Percentiles rank a stretch among this genome's conserved stretches.
Conservation (phyloP, 1,140 invertebrate genomes). For the Colletes gigas region DNA sequence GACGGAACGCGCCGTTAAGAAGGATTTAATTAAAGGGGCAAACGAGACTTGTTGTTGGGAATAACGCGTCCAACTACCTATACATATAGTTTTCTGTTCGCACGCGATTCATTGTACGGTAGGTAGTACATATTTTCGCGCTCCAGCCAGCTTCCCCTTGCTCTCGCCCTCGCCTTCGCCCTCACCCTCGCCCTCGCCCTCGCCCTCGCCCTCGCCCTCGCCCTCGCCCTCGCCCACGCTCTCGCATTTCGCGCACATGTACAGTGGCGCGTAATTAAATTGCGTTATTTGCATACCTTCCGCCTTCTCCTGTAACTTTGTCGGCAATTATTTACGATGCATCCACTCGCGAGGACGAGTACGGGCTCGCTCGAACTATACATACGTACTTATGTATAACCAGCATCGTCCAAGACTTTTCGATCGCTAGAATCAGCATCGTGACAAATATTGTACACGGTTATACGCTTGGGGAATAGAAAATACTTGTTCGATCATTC, state of each 20-base stretch:
- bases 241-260: not conserved
- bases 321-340: slow-evolving; percentile 37
- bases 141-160: slow-evolving; percentile 18
- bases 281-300: slow-evolving; percentile 46
- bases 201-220: not conserved
- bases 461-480: too few relatives aligned
- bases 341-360: slow-evolving; percentile 15
- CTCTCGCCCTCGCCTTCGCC: too few relatives aligned
- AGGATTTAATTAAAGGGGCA: slow-evolving; percentile 38
- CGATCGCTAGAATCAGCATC: not conserved
- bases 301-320: slow-evolving; percentile 32
- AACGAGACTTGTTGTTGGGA: slow-evolving; percentile 8
- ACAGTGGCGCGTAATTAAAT: slow-evolving; percentile 40
- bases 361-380: too few relatives aligned
- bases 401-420: too few relatives aligned
- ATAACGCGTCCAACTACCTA: not conserved
- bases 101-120: not conserved
- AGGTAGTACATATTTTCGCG: slow-evolving; percentile 4
- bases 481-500: too few relatives aligned
- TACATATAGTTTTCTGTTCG: slow-evolving; percentile 15
- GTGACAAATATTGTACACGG: not conserved
- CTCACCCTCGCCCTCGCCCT: too few relatives aligned
- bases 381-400: too few relatives aligned
- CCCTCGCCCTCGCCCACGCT: not conserved
- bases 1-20: not conserved